Evolutionary conservation across 1,140 invertebrate species (phyloP).

Genomic region (Drosophila prosaltans): DNA sequence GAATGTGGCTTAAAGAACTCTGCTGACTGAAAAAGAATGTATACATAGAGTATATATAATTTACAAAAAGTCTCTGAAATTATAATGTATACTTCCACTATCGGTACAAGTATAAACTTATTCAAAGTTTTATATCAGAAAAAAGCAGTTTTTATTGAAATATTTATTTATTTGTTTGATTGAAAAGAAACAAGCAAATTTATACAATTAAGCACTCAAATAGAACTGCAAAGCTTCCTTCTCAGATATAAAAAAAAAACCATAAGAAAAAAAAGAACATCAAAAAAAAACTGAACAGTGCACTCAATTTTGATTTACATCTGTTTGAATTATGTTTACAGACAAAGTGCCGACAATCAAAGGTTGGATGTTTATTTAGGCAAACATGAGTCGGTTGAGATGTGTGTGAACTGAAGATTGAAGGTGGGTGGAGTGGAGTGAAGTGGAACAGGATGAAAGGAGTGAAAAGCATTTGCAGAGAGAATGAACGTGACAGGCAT

Average conservation of each 20-base stretch:
- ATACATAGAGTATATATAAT: no score
- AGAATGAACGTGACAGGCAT: conserved; percentile 61
- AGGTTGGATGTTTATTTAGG: conserved; percentile 49
- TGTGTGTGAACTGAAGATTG: background rate
- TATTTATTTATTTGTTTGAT: no score
- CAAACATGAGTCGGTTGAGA: conserved; percentile 30
- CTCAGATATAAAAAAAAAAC: background rate
- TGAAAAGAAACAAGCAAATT: no score
- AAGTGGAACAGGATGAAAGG: conserved; percentile 58
- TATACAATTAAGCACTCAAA: no score
- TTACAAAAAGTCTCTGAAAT: no score
- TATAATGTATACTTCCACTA: no score
- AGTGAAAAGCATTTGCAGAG: conserved; percentile 56
- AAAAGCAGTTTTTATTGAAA: no score
- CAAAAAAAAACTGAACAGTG: conserved; percentile 45
- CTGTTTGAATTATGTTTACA: conserved; percentile 46
- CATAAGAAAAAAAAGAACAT: conserved; percentile 32
- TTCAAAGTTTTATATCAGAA: no score
- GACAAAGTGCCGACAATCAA: conserved; percentile 70
- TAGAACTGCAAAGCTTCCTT: no score
- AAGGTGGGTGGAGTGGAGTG: conserved; percentile 25
- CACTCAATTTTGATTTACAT: conserved; percentile 65
- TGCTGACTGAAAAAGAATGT: no score
- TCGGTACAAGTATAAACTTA: no score
- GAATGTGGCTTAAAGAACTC: no score